phyloP scores from a whole-genome alignment of 1,140 invertebrate genomes.

The Aphelenchoides fujianensis region DNA sequence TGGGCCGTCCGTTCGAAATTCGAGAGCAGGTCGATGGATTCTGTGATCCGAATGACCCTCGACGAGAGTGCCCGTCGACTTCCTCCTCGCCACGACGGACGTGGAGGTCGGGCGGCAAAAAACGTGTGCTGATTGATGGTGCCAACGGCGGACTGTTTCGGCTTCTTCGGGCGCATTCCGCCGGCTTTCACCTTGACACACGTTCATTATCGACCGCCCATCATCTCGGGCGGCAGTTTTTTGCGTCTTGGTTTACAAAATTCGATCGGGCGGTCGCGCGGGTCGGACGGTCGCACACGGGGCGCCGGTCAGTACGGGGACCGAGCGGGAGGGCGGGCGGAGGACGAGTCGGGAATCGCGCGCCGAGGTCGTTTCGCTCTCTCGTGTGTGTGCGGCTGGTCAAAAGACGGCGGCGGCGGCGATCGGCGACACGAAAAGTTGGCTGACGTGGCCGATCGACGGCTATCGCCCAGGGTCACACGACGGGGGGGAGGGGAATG shows the following conservation, averaged over 20 bases:
- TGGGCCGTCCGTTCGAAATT: too few species aligned
- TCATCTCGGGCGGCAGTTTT: not conserved
- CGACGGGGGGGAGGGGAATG: not conserved
- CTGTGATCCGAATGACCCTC: too few species aligned
- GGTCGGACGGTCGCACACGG: not conserved
- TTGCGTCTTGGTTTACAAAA: not conserved
- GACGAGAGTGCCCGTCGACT: too few species aligned
- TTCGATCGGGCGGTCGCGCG: not conserved
- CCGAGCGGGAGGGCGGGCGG: not conserved
- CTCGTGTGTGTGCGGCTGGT: not conserved
- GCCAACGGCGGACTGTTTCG: not conserved
- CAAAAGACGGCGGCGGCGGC: not conserved
- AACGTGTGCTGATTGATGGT: not conserved
- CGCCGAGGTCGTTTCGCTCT: not conserved
- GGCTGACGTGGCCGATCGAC: not conserved
- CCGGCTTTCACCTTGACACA: not conserved
- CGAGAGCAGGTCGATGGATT: too few species aligned
- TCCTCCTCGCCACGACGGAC: too few species aligned
- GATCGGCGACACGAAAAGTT: not conserved
- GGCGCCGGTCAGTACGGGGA: not conserved
- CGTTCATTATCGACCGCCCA: not conserved
- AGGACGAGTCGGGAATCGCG: too few species aligned
- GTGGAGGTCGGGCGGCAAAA: too few species aligned
- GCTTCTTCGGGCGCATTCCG: not conserved
- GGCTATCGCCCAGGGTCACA: too few species aligned